Conservation (phyloP, 2,888 invertebrate species). For the Pteria penguin region DNA sequence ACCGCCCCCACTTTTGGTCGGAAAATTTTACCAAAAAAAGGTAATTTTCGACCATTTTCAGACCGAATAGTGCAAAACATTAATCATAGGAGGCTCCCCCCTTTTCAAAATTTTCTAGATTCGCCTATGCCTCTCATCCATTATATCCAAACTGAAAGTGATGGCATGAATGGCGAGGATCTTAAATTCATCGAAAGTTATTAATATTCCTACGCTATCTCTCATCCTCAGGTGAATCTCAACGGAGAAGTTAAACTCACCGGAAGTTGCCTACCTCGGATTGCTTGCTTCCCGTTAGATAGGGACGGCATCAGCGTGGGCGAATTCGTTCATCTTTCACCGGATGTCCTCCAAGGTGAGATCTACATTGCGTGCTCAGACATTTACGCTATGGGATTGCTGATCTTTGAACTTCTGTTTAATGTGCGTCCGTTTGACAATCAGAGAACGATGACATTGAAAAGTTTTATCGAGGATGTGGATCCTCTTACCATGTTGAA, state of each 20-base stretch:
- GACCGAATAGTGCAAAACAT: no score
- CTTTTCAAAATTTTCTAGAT: no score
- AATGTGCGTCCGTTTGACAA: slow-evolving; percentile 42
- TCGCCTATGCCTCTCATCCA: no score
- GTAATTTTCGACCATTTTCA: no score
- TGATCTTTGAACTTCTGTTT: slow-evolving; percentile 41
- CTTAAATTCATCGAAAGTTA: no score
- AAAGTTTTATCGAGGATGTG: slow-evolving; percentile 51
- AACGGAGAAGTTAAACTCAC: slow-evolving; percentile 61
- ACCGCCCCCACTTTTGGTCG: no score
- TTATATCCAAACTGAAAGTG: no score
- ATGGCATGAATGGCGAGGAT: no score
- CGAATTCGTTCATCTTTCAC: slow-evolving; percentile 69
- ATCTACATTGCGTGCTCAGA: slow-evolving; percentile 67
- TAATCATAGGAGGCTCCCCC: no score
- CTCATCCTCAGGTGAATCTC: slow-evolving; percentile 43
- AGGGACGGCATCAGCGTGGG: slow-evolving; percentile 46
- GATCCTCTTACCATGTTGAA: slow-evolving; percentile 55
- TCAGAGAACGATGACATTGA: slow-evolving; percentile 47
- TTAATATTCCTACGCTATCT: no score
- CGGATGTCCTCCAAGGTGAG: slow-evolving; percentile 70
- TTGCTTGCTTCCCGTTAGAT: slow-evolving; percentile 57
- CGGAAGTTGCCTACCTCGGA: slow-evolving; percentile 68
- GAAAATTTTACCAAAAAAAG: no score
- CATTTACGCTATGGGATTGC: slow-evolving; percentile 65